These are phyloP conservation scores for Melanotaenia maccullochi DNA, from an alignment of 2,797 vertebrate species.

Conservation along the genomic window DNA sequence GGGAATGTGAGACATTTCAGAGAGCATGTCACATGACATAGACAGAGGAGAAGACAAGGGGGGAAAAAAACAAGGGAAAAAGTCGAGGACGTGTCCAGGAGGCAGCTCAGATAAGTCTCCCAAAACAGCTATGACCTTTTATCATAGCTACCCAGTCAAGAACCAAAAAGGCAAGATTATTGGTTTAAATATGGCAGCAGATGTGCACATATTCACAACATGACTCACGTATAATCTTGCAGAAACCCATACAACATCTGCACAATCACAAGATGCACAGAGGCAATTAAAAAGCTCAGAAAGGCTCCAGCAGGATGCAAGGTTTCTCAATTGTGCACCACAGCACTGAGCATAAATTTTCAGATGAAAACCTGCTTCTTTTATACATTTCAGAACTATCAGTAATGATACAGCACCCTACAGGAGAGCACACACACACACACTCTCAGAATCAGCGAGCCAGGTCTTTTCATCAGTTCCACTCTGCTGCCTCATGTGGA, in stretches of 20 bases:
- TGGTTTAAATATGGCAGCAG: slow-evolving; percentile 63
- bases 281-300: slow-evolving; percentile 18
- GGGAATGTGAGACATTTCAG: slow-evolving; percentile 46
- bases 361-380: slow-evolving; percentile 55
- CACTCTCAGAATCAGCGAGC: slow-evolving; percentile 61
- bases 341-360: slow-evolving; percentile 47
- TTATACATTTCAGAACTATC: slow-evolving; percentile 63
- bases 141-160: slow-evolving; percentile 47
- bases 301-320: slow-evolving; percentile 11
- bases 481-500: slow-evolving; percentile 63
- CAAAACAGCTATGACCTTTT: slow-evolving; percentile 74
- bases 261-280: slow-evolving; percentile 11
- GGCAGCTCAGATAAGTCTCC: slow-evolving; percentile 63
- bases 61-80: slow-evolving; percentile 15
- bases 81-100: slow-evolving; percentile 44
- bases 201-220: slow-evolving; percentile 22
- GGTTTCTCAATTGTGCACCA: slow-evolving; percentile 17
- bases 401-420: slow-evolving; percentile 70
- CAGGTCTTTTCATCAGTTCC: slow-evolving; percentile 81
- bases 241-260: slow-evolving; percentile 45
- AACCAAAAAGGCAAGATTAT: slow-evolving; percentile 58
- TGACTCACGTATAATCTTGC: slow-evolving; percentile 56
- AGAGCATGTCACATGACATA: slow-evolving; percentile 46
- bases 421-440: slow-evolving; percentile 29
- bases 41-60: slow-evolving; percentile 1